A percentile compares a stretch with the other conserved stretches of the same genome.
Evolutionary conservation across 2,888 invertebrate genomes (phyloP).

Genomic region (Plebejus anna): DNA sequence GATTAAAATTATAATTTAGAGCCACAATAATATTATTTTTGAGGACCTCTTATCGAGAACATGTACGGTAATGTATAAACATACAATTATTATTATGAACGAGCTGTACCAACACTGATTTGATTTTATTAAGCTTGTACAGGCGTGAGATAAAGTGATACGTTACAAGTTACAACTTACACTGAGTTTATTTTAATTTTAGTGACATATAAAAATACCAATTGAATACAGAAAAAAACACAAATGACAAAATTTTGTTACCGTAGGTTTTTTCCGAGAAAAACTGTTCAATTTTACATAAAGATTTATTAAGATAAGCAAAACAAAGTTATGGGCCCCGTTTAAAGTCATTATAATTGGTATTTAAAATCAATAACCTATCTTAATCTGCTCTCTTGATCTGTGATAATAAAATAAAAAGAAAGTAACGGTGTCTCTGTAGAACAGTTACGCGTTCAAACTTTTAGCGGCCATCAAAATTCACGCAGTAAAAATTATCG

Average conservation of each 20-base stretch:
- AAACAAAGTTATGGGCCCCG: not conserved
- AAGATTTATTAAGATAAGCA: not conserved
- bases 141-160: not conserved
- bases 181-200: not conserved
- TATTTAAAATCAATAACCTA: not conserved
- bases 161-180: not conserved
- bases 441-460: not conserved
- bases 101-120: not conserved
- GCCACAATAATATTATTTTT: not conserved
- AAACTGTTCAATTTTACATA: not conserved
- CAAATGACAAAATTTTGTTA: no score
- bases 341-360: not conserved
- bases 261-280: not conserved
- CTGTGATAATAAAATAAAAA: constrained; percentile 2
- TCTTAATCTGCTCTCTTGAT: not conserved
- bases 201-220: not conserved
- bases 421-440: constrained; percentile 13
- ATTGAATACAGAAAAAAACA: no score
- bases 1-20: no score
- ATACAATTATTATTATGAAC: constrained; percentile 10
- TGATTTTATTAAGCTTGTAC: constrained; percentile 3
- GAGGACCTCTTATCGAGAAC: not conserved
- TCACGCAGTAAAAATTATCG: constrained; percentile 18
- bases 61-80: not conserved
- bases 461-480: constrained; percentile 8